Evolutionary conservation across 2,797 vertebrate species (phyloP).

Genomic region (Pseudochromis fuscus): DNA sequence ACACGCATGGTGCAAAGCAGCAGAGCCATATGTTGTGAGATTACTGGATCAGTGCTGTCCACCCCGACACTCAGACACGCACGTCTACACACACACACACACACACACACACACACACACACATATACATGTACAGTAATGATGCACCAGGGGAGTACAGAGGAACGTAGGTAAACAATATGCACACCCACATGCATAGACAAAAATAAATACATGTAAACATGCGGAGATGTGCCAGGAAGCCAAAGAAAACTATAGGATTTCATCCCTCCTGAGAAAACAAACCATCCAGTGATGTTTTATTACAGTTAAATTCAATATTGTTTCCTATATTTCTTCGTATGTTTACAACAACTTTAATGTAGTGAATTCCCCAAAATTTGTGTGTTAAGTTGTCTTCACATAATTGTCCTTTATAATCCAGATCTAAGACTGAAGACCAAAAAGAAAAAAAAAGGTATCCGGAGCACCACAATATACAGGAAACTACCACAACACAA

Average conservation of each 20-base stretch:
- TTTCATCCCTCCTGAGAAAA: not conserved
- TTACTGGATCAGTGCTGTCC: constrained; percentile 39
- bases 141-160: constrained; percentile 59
- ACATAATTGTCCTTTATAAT: too few species aligned
- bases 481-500: too few species aligned
- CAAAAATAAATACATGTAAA: constrained; percentile 50
- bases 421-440: too few species aligned
- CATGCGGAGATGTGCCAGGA: constrained; percentile 6
- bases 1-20: constrained; percentile 32
- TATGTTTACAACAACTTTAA: not conserved
- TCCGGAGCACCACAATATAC: too few species aligned
- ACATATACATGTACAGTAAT: constrained; percentile 53
- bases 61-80: not conserved
- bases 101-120: not conserved
- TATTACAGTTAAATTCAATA: not conserved
- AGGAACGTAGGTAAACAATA: constrained; percentile 56
- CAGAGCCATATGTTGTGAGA: constrained; percentile 16
- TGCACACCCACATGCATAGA: constrained; percentile 57
- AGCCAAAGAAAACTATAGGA: constrained; percentile 1
- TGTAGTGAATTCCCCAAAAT: too few species aligned
- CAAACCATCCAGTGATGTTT: not conserved
- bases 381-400: too few species aligned
- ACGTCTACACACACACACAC: not conserved
- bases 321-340: not conserved
- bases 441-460: not conserved